Base-by-base conservation (phyloP, 37 sponge, comb jelly and placozoan genomes). In the Petrosia ficiformis region DNA sequence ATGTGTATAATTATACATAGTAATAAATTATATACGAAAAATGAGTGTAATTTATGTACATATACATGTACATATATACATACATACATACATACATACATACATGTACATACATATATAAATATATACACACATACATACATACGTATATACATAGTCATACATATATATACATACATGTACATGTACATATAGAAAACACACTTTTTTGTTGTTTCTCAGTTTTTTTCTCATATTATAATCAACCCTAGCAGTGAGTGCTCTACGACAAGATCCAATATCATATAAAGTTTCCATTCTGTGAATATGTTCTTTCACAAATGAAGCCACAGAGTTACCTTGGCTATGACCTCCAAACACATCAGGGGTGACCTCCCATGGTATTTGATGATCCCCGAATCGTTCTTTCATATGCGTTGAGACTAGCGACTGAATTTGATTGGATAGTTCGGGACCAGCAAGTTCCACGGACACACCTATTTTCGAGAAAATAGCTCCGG, bases 211-310 rank as follows among this genome's bases (percentile, higher is more conserved):
- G 54, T 48, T 48, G 14, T 14, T 14, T 19, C 70, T 77, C 25
- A 82, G 54, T 67, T 58, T 82, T n/a, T 76, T 79, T 52, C 84
- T 52, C 16, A 84, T 33, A 19, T 48, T 58, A 60, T 43, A 77
- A 67, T 90, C 85, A 16, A 33, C 74, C 24, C 71, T 69, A 25
- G 90, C 78, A 19, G 81, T 77, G 1, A 90, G 44, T 24, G 90
- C 81, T 72, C 76, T 56, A 1, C 88, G 65, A 52, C 79, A 67
- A 6, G 60, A 58, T 1, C 75, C 61, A 31, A 78, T 32, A 36
- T 75, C 59, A 19, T n/a, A 29, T 22, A 26, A 28, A 26, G 8
- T 8, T 19, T 8, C 8, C 14, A 8, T 48, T 48, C 14, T 48
- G n/a, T n/a, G n/a, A 19, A 48, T 19, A 48, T 8, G 8, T 48